Base-by-base conservation (phyloP, 2,888 invertebrate species). In the Leucania comma region DNA sequence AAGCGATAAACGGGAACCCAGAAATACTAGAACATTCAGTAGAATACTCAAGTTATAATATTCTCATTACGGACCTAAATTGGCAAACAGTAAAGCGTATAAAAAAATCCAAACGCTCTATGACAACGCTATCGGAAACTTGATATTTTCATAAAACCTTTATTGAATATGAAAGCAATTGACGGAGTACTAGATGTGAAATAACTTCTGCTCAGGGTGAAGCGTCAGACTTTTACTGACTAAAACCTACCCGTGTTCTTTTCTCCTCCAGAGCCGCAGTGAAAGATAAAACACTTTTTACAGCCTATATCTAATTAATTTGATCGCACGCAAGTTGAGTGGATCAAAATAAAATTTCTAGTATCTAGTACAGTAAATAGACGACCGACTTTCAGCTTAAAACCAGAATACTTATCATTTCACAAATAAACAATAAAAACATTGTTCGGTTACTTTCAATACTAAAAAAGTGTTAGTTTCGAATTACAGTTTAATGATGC, bases 81-180 rank as follows among this genome's bases (percentile, higher is more conserved):
- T 46, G 6, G 1, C 20, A 46, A 38, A 46, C 46, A 46, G 4
- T 20, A 20, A 67, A 65, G 17, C 2, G 0, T 20, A 35, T 24
- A n/a, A 29, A 71, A 72, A 24, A 32, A 46, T 1, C 1, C 4
- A n/a, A 69, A 46, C 5, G 5, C 5, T n/a, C 12, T 24, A 32
- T 14, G 6, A 20, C 6, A 57, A 17, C 20, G 35, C 72, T 58
- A 53, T 67, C 57, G 35, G 46, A 38, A 69, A 65, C 24, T 29
- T 24, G 29, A 48, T 12, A 12, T 58, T 67, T 68, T 64, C 64
- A 80, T 86, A 80, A 80, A 85, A 75, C 20, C 64, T 85, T 80
- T 78, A 86, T 82, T 60, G 72, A 24, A 81, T 75, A 77, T 83
- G 74, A 81, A 86, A 83, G 68, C 78, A 83, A 85, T 78, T 68